Evolutionary conservation across 2,888 invertebrate species (phyloP), one percentile per base, ranked within the genome.

Genomic region (Latrodectus hesperus): DNA sequence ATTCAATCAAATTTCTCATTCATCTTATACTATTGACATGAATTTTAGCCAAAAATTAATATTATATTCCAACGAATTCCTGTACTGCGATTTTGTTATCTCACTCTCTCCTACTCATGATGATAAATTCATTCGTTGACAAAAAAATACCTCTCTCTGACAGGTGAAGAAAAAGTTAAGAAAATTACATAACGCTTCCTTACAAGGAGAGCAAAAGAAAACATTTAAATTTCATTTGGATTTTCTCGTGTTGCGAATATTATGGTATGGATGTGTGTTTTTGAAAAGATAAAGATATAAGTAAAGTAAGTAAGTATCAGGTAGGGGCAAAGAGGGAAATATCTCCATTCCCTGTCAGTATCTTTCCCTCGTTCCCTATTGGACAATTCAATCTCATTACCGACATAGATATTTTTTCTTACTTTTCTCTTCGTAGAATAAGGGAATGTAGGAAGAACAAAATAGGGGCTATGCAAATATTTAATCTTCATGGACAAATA

Each of bases 361-460:
- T 70, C 84, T 51, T 64, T 81, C 49, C 79, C 78, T 51, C 74
- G 74, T 76, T 68, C 85, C 85, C 78, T 68, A 79, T 85, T 85
- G 85, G 85, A 79, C 85, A 85, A 85, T 85, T 79, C 85, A 85
- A 85, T 85, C 85, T 85, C 85, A 85, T 85, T 79, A 85, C 79
- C 75, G 74, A 79, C 85, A 77, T 60, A 78, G 84, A 81, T 26
- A 72, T 72, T 67, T 52, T 64, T 26, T 70, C 53, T 75, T 79
- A 60, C 53, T n/a, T 55, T 60, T 55, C 38, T 26, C 49, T 38
- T 38, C 53, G 26, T n/a, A 16, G 26, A 78, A 75, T 74, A 74
- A 78, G 55, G 26, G 51, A 38, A 77, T 83, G 78, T 73, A 67
- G 17, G 67, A 14, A 70, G 68, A n/a, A 71, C n/a, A 38, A 79